phyloP scores from a whole-genome alignment of 2,113 vertebrate genomes.

The Xenotilapia longispinis region DNA sequence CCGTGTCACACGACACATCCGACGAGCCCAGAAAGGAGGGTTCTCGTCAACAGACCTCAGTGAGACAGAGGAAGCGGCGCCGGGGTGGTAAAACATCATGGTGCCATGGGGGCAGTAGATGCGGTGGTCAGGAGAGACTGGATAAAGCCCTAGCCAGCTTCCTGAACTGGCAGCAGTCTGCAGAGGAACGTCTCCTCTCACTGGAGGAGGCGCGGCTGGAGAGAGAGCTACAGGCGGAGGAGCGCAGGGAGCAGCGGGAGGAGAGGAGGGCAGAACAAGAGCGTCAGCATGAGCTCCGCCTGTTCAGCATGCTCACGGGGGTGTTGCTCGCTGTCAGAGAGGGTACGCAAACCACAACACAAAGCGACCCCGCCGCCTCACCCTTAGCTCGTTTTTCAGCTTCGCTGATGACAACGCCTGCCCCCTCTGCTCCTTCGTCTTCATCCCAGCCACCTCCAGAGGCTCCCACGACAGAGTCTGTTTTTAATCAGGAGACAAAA shows the following conservation, averaged over 20 bases:
- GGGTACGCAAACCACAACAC: not conserved
- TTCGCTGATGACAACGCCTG: not conserved
- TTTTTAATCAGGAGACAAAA: not conserved
- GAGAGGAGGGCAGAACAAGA: conserved; percentile 74
- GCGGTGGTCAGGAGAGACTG: conserved; percentile 39
- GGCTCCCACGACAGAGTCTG: not conserved
- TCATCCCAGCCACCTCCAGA: not conserved
- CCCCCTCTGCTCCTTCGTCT: not conserved
- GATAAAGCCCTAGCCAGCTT: conserved; percentile 73
- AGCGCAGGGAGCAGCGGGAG: conserved; percentile 77
- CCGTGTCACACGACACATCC: not conserved
- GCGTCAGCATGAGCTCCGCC: conserved; percentile 76
- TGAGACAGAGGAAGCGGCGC: conserved; percentile 61
- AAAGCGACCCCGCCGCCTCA: not conserved
- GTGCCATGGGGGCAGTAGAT: conserved; percentile 26
- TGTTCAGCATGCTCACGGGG: conserved; percentile 74
- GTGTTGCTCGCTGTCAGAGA: conserved; percentile 41
- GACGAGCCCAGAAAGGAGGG: conserved; percentile 11
- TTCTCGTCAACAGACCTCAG: not conserved
- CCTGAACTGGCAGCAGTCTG: conserved; percentile 70
- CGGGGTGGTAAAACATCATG: conserved; percentile 38
- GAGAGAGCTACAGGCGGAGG: conserved; percentile 72
- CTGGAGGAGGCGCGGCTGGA: conserved; percentile 73
- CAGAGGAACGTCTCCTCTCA: conserved; percentile 76
- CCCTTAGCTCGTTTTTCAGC: not conserved